These are phyloP conservation scores for Polypterus senegalus DNA, from an alignment of 2,113 vertebrate species.

Conservation along the genomic window DNA sequence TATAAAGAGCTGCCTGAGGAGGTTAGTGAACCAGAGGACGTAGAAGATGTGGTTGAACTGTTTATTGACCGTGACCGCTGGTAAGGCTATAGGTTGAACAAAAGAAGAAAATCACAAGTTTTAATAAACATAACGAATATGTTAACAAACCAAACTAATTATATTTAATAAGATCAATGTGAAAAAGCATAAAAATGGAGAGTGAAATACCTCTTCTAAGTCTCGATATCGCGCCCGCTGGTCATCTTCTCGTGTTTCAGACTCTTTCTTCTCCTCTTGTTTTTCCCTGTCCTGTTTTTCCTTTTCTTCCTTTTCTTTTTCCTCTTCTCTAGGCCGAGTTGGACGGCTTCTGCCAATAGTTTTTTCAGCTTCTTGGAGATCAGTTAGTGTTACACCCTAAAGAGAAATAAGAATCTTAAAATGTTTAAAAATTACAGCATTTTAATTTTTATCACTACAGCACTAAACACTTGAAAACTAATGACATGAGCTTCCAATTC, in stretches of 20 bases:
- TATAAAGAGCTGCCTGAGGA: slow-evolving; percentile 67
- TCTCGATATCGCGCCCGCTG: slow-evolving; percentile 81
- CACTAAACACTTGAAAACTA: not conserved
- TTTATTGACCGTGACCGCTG: slow-evolving; percentile 73
- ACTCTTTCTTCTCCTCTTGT: slow-evolving; percentile 86
- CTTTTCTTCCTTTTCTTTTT: slow-evolving; percentile 82
- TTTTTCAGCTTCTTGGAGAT: slow-evolving; percentile 97
- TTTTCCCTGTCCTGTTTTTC: slow-evolving; percentile 90
- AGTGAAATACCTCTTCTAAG: slow-evolving; percentile 68
- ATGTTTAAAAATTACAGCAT: no score
- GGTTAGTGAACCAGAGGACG: slow-evolving; percentile 53
- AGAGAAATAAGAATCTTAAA: slow-evolving; percentile 13
- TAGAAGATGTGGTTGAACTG: slow-evolving; percentile 49
- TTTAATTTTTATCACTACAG: no score
- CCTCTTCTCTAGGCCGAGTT: slow-evolving; percentile 72
- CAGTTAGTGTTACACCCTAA: slow-evolving; percentile 89
- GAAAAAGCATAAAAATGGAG: no score
- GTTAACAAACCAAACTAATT: no score
- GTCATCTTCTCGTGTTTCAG: slow-evolving; percentile 83
- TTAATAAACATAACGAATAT: slow-evolving; percentile 7
- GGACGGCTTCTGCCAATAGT: slow-evolving; percentile 81
- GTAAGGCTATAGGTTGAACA: slow-evolving; percentile 39
- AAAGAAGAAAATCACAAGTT: slow-evolving; percentile 20
- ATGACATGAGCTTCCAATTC: no score
- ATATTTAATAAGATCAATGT: no score